Percentiles rank a stretch among this genome's conserved stretches.
These are phyloP conservation scores for Dreissena rostriformis DNA, from an alignment of 1,140 invertebrate genomes.

Conservation along the genomic window DNA sequence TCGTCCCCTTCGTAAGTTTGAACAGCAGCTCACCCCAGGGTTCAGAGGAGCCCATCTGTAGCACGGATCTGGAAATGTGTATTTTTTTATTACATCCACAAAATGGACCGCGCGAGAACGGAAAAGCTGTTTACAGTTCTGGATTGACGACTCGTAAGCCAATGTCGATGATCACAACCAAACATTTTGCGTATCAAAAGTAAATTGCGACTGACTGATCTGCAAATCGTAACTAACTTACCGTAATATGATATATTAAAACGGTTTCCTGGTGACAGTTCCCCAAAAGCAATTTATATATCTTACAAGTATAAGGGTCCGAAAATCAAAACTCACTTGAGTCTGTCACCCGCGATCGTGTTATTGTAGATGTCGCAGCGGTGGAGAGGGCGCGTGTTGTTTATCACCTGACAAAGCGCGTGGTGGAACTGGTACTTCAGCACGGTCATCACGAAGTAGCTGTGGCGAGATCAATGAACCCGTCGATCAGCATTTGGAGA, in stretches of 20 bases:
- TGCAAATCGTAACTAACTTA: too few relatives aligned
- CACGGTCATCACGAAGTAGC: slow-evolving; percentile 85
- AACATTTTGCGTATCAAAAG: background rate
- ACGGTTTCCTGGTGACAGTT: background rate
- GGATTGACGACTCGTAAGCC: background rate
- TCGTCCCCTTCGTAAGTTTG: slow-evolving; percentile 18
- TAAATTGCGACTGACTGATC: background rate
- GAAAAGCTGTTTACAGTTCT: background rate
- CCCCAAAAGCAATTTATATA: too few relatives aligned
- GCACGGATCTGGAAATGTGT: slow-evolving; percentile 26
- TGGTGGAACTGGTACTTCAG: slow-evolving; percentile 95
- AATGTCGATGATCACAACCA: background rate
- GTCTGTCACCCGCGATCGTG: slow-evolving; percentile 85
- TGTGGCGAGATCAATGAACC: too few relatives aligned
- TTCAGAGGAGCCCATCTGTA: slow-evolving; percentile 36
- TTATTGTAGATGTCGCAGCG: slow-evolving; percentile 94
- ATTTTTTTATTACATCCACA: background rate
- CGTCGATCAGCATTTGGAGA: too few relatives aligned
- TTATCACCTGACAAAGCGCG: slow-evolving; percentile 89
- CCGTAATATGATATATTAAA: too few relatives aligned
- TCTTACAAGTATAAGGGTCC: too few relatives aligned
- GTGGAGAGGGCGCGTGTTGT: slow-evolving; percentile 89
- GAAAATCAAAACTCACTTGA: slow-evolving; percentile 53
- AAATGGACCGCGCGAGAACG: background rate
- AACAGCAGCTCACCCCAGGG: slow-evolving; percentile 35